Base-by-base conservation (phyloP, 2,797 vertebrate species). In the Muraenolepis orangiensis region DNA sequence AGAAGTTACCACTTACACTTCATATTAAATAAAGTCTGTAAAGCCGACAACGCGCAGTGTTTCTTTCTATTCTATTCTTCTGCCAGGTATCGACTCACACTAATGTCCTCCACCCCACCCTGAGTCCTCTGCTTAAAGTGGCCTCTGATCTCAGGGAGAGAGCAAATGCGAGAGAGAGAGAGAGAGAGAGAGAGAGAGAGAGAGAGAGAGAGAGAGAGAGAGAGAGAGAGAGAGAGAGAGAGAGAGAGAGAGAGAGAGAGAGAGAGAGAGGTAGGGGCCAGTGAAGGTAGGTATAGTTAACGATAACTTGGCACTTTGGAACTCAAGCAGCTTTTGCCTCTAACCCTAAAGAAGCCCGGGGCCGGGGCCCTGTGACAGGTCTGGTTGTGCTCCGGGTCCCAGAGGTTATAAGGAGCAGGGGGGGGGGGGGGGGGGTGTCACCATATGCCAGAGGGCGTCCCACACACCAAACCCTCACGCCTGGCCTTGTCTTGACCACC, bases 281-380 rank as follows among this genome's bases (percentile, higher is more conserved):
- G n/a, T n/a, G n/a, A n/a, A n/a, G n/a, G n/a, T 31, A 73, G 31
- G 11, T 26, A 18, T 36, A 28, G 61, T 75, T 81, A 73, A 72
- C 78, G 79, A 79, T 76, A 81, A 80, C 74, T 74, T 90, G 90
- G 81, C 87, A 81, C 78, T 81, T 78, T 87, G 78, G 86, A 87
- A 82, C 82, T 86, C 84, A 81, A 81, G 83, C 89, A 89, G 89
- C 87, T 91, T 91, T 89, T 82, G 82, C 84, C 84, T 87, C 85
- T 75, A 86, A 87, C 90, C 92, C 85, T 80, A n/a, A 80, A 83
- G 86, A 90, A 82, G 84, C 89, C 87, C 81, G 74, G 74, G 87
- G 85, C 79, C 85, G 80, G 82, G 86, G 74, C 86, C 78, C 78
- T 68, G 3, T 93, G 93, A 93, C 92, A 94, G 93, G 79, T 87